A percentile compares a stretch with the other conserved stretches of the same genome.
Evolutionary conservation across 1,140 invertebrate species (phyloP).

Genomic region (Phocides pigmalion): DNA sequence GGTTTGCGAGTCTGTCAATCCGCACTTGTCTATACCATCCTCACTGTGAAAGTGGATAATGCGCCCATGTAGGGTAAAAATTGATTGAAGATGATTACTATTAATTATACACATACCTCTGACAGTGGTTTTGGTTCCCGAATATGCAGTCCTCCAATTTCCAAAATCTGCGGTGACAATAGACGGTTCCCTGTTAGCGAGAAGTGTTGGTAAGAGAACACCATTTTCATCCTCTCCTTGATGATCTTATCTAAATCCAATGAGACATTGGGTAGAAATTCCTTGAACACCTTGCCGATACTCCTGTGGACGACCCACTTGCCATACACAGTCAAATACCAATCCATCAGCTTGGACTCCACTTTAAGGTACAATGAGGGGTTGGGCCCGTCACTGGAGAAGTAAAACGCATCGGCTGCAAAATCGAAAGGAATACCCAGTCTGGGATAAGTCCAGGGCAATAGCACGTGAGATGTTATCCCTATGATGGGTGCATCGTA

Average conservation of each 20-base stretch:
- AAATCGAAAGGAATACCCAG: slow-evolving; percentile 84
- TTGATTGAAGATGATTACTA: not conserved
- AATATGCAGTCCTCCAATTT: slow-evolving; percentile 87
- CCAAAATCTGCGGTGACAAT: slow-evolving; percentile 85
- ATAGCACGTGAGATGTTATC: slow-evolving; percentile 82
- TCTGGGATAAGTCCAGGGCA: slow-evolving; percentile 84
- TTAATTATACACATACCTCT: slow-evolving; percentile 40
- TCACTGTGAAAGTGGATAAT: too few species aligned
- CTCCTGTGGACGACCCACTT: slow-evolving; percentile 50
- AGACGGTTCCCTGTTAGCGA: slow-evolving; percentile 84
- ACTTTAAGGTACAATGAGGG: slow-evolving; percentile 79
- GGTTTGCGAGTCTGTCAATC: too few species aligned
- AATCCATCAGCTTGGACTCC: slow-evolving; percentile 50
- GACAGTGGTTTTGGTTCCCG: slow-evolving; percentile 52
- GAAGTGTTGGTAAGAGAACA: slow-evolving; percentile 87
- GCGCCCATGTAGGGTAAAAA: too few species aligned
- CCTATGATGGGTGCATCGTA: slow-evolving; percentile 86
- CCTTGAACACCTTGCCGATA: slow-evolving; percentile 65
- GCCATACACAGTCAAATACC: slow-evolving; percentile 37
- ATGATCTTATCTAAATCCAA: slow-evolving; percentile 84
- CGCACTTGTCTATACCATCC: too few species aligned
- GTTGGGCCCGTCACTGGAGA: slow-evolving; percentile 77
- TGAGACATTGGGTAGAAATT: slow-evolving; percentile 78
- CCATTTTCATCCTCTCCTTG: slow-evolving; percentile 83
- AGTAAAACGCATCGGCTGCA: slow-evolving; percentile 82